Evolutionary conservation across 2,888 invertebrate species (phyloP).

Genomic region (Stenolophus ochropezus): DNA sequence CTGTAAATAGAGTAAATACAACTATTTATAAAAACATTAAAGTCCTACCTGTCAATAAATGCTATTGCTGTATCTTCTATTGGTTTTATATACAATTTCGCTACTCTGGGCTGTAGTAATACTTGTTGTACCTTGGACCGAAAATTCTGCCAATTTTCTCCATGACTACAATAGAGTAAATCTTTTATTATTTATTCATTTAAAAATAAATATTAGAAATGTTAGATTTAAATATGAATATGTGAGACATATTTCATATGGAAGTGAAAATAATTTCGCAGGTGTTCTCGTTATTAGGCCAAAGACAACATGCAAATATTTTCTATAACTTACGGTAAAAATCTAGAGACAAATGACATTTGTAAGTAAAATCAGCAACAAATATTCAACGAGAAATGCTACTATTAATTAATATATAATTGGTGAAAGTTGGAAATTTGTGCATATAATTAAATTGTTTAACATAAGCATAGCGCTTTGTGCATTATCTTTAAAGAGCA

Average conservation of each 20-base stretch:
- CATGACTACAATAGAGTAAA: constrained; percentile 81
- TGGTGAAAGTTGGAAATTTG: background rate
- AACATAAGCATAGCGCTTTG: background rate
- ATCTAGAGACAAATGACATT: background rate
- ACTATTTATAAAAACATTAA: background rate
- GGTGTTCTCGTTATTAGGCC: no score
- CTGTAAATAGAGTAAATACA: no score
- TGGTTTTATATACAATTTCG: constrained; percentile 81
- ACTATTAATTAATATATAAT: background rate
- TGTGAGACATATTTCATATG: no score
- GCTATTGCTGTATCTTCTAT: constrained; percentile 83
- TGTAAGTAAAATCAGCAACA: background rate
- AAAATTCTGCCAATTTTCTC: constrained; percentile 87
- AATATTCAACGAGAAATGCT: background rate
- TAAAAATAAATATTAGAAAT: no score
- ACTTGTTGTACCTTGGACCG: constrained; percentile 86
- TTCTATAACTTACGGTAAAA: background rate
- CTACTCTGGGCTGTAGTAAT: constrained; percentile 83
- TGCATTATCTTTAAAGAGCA: background rate
- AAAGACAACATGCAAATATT: background rate
- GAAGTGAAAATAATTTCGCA: no score
- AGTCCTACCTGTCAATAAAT: constrained; percentile 79
- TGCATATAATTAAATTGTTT: background rate
- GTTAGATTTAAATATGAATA: no score
- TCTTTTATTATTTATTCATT: background rate